Conservation (phyloP, 2,113 vertebrate genomes). For the Tachysurus fulvidraco region DNA sequence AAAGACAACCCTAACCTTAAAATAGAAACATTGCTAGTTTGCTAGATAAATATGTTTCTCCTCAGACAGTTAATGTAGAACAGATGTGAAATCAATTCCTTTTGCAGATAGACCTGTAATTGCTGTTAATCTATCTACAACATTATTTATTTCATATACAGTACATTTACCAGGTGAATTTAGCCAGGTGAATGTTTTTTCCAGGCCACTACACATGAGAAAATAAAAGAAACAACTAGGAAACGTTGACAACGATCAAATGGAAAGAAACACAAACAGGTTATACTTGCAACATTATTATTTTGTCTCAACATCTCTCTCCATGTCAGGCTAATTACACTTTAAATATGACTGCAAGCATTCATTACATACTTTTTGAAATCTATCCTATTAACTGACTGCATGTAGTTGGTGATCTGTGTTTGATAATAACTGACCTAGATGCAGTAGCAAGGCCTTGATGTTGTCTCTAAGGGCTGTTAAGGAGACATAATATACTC, state of each 20-base stretch:
- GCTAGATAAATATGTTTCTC: not conserved
- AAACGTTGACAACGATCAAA: not conserved
- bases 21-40: not conserved
- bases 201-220: not conserved
- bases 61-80: not conserved
- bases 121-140: not conserved
- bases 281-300: not conserved
- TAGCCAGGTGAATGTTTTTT: not conserved
- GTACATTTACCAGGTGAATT: not conserved
- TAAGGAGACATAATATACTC: slow-evolving; percentile 39
- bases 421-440: slow-evolving; percentile 32
- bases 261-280: not conserved
- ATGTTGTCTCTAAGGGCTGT: slow-evolving; percentile 17
- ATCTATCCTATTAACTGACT: not conserved
- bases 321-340: slow-evolving; percentile 2
- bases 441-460: not conserved
- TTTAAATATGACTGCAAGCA: slow-evolving; percentile 12
- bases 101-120: not conserved
- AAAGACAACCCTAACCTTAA: not conserved
- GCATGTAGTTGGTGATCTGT: slow-evolving; percentile 9
- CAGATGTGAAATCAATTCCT: not conserved
- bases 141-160: not conserved
- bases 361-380: slow-evolving; percentile 25
- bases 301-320: slow-evolving; percentile 8
- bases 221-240: not conserved